Base-by-base conservation (phyloP, 2,797 vertebrate genomes). In the Tamandua tetradactyla region DNA sequence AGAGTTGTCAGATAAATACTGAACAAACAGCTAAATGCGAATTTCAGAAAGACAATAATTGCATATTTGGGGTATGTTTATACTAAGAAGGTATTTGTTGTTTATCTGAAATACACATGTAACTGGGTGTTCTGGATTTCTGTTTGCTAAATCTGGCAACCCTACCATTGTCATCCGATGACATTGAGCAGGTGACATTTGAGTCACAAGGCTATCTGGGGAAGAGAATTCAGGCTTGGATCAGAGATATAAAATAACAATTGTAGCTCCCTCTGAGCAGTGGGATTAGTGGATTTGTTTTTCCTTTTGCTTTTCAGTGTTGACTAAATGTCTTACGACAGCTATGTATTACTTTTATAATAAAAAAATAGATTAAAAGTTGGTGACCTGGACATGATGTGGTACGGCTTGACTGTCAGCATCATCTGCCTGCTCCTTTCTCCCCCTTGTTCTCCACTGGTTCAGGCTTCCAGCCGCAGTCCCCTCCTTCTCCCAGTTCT, bases 321-420 rank as follows among this genome's bases (percentile, higher is more conserved):
- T 75, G 57, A 66, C 57, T 87, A 85, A 95, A 81, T 37, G 32
- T 37, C 69, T 91, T 57, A 37, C 57, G 57, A 79, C 20, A 90
- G 64, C 82, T n/a, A 44, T 52, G 32, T 18, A 83, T 96, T 95
- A 68, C 71, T 89, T 95, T 86, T 89, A 57, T 84, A 83, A 88
- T 94, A 23, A 66, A 75, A 69, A 78, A 75, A 85, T 30, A 84
- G 96, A 72, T 92, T 87, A 74, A 83, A 89, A 93, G 69, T 85
- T 55, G 10, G 57, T 40, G 44, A 85, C 37, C 84, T 78, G 68
- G 71, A 37, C n/a, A 40, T 8, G 11, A 11, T 42, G 12, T 27
- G 15, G 1, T 11, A 3, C 59, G 5, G 49, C 76, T 62, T 84
- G 76, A 61, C 37, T 62, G 20, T 35, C 1, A 12, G 18, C 61